Evolutionary conservation across 2,797 vertebrate genomes (phyloP).

Genomic region (Basileuterus tristriatus): DNA sequence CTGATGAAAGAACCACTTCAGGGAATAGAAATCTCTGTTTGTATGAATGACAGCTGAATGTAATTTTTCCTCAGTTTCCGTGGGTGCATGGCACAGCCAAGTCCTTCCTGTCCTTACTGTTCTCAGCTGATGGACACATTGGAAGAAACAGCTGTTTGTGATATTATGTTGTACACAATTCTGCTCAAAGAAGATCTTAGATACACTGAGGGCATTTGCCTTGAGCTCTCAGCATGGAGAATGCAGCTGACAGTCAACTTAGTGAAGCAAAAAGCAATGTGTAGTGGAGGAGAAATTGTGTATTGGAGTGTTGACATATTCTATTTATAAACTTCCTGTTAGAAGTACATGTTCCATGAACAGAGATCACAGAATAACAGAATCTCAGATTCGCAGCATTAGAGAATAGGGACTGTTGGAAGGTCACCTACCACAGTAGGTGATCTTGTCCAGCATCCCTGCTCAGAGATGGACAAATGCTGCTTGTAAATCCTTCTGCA

Average conservation of each 20-base stretch:
- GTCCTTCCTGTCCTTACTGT: not conserved
- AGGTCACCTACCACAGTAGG: not conserved
- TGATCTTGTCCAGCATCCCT: rapidly evolving
- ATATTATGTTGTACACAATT: not conserved
- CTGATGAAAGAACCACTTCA: not conserved
- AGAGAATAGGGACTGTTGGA: not conserved
- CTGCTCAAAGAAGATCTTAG: not conserved
- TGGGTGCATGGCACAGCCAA: rapidly evolving
- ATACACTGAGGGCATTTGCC: not conserved
- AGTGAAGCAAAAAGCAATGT: constrained; percentile 15
- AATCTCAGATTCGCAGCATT: not conserved
- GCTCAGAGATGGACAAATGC: not conserved
- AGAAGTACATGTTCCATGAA: not conserved
- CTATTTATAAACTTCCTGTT: constrained; percentile 8
- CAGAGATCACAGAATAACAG: not conserved
- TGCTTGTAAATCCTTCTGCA: not conserved
- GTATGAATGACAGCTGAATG: not conserved
- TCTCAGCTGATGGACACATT: not conserved
- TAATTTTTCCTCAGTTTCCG: not conserved
- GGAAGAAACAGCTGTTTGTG: not conserved
- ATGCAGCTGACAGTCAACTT: not conserved
- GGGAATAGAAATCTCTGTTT: not conserved
- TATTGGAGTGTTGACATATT: not conserved
- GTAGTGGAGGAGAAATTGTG: constrained; percentile 24
- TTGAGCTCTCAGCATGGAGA: not conserved